Evolutionary conservation across 2,113 vertebrate genomes (phyloP), one percentile per base, ranked within the genome.

Genomic region (Edolisoma coerulescens): DNA sequence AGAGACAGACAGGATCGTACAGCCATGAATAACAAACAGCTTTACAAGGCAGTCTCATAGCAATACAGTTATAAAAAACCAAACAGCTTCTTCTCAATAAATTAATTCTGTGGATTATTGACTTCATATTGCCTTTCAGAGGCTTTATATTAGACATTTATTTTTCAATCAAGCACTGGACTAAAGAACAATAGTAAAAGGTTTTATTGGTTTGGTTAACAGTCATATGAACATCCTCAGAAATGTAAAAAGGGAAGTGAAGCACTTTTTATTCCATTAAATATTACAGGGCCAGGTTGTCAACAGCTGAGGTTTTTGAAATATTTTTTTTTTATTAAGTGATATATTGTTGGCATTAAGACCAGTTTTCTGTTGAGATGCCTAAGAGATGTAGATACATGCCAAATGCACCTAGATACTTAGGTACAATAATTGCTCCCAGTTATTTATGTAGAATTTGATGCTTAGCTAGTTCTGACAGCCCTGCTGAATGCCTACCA

Each of bases 101-200:
- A 87, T 95, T 92, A 95, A 68, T 81, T 87, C 77, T 84, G 60
- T 74, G 57, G 68, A 81, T 89, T 95, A 87, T 49, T 87, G 80
- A 82, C 63, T 87, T 65, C 50, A 28, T 57, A 32, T 74, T 89
- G 69, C 44, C 69, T 94, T 91, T 87, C 39, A 87, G 60, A 89
- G 24, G 26, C 30, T 89, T 96, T 89, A 37, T 78, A 50, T 41
- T 81, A 81, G 47, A 45, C 12, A 47, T 86, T 32, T 84, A 21
- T 70, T 95, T 93, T 91, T 85, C 70, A 79, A 10, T 39, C 32
- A 75, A 82, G 47, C 44, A 19, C 47, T 74, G 18, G 41, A 57
- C 35, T 75, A 54, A 82, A 87, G 57, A 87, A 77, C 10, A 85
- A 37, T 30, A 86, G 13, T 27, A n/a, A 49, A 64, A 94, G 27